Evolutionary conservation across 1,140 invertebrate genomes (phyloP).

Genomic region (Caenorhabditis brenneri): DNA sequence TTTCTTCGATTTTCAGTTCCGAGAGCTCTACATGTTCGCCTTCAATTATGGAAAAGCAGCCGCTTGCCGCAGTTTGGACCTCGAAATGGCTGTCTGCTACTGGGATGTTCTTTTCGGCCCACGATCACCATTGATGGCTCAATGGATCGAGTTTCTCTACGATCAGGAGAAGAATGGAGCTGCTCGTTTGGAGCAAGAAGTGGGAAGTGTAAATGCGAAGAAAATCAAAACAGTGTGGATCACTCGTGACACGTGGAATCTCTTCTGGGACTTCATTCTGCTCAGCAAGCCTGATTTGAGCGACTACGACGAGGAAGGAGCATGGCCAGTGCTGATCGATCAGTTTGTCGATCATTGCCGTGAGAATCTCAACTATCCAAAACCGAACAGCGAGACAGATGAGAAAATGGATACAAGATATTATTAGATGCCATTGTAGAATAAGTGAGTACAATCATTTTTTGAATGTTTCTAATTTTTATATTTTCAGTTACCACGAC

Average conservation of each 20-base stretch:
- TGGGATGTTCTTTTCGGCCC: constrained; percentile 46
- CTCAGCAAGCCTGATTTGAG: constrained; percentile 27
- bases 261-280: constrained; percentile 27
- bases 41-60: constrained; percentile 48
- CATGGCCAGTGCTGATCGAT: constrained; percentile 52
- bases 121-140: background rate
- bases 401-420: background rate
- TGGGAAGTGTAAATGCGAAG: background rate
- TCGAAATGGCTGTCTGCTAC: constrained; percentile 32
- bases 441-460: background rate
- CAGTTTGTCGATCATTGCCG: constrained; percentile 49
- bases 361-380: background rate
- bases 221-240: background rate
- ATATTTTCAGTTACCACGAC: too few species aligned
- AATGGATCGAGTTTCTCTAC: constrained; percentile 1
- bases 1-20: background rate
- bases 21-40: constrained; percentile 41
- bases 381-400: background rate
- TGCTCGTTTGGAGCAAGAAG: background rate
- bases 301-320: constrained; percentile 51
- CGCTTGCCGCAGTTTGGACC: constrained; percentile 39
- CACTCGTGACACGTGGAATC: constrained; percentile 44
- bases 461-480: background rate
- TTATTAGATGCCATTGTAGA: background rate
- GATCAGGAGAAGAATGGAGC: background rate